These are phyloP conservation scores for Sebastes fasciatus DNA, from an alignment of 2,113 vertebrate species.

Conservation along the genomic window DNA sequence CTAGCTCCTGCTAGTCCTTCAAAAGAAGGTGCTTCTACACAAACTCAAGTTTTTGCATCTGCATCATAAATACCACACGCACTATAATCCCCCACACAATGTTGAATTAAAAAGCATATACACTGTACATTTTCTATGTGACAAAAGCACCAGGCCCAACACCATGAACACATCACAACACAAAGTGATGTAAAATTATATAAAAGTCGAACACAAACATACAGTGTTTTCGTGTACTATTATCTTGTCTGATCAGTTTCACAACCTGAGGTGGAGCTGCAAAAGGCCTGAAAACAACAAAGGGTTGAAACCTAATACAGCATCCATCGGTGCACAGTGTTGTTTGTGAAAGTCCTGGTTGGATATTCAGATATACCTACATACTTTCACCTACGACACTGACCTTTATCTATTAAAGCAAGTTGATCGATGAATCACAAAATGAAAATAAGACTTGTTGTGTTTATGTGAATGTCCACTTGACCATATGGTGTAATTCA, in stretches of 20 bases:
- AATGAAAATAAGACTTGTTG: slow-evolving; percentile 11
- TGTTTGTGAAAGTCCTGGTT: slow-evolving; percentile 18
- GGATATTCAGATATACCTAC: slow-evolving; percentile 10
- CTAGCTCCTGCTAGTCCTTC: slow-evolving; percentile 90
- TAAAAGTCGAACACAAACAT: slow-evolving; percentile 8
- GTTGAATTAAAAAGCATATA: slow-evolving; percentile 41
- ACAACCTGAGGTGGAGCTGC: slow-evolving; percentile 44
- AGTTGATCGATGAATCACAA: background rate
- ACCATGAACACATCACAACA: background rate
- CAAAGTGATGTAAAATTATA: slow-evolving; percentile 55
- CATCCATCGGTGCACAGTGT: slow-evolving; percentile 48
- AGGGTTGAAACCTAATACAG: slow-evolving; percentile 59
- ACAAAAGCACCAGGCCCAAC: slow-evolving; percentile 20
- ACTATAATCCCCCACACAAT: slow-evolving; percentile 26
- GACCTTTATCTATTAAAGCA: background rate
- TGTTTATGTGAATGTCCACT: background rate
- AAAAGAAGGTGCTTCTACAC: slow-evolving; percentile 87
- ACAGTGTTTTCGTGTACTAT: background rate
- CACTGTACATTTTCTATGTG: background rate
- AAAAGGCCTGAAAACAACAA: slow-evolving; percentile 60
- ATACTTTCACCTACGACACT: background rate
- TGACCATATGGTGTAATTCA: background rate
- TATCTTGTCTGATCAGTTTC: slow-evolving; percentile 39
- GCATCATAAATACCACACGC: slow-evolving; percentile 54
- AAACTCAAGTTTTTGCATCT: slow-evolving; percentile 88